Percentiles rank a stretch among this genome's conserved stretches.
Conservation (phyloP, 2,113 vertebrate species). For the Seriola rivoliana region DNA sequence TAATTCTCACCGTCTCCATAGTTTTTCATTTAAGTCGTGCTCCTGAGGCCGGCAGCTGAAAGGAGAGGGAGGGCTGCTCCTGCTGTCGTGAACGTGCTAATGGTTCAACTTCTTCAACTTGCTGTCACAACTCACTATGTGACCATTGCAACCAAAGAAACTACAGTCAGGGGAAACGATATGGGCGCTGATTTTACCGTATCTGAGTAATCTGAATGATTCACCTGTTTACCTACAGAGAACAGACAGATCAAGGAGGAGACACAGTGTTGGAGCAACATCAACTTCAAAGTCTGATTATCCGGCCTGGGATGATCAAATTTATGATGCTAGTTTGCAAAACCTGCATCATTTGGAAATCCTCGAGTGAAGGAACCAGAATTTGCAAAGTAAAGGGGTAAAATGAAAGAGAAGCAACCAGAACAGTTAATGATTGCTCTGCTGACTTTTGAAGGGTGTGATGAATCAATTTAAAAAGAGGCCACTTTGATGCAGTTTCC, state of each 20-base stretch:
- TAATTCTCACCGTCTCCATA: neutral
- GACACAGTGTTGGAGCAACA: too few species aligned
- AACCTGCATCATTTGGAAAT: too few species aligned
- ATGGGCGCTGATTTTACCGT: too few species aligned
- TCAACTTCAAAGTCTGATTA: neutral
- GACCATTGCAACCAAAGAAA: neutral
- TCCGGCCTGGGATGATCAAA: neutral
- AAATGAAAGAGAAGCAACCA: neutral
- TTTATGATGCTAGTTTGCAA: neutral
- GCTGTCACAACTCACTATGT: neutral
- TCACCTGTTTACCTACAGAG: neutral
- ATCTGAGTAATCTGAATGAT: neutral
- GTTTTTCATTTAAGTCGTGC: too few species aligned
- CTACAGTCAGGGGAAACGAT: neutral
- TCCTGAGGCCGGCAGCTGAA: too few species aligned
- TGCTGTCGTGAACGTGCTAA: neutral
- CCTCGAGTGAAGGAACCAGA: neutral
- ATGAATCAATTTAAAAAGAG: too few species aligned
- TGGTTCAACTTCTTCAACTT: neutral
- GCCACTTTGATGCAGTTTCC: neutral
- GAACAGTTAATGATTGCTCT: neutral
- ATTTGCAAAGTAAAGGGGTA: neutral
- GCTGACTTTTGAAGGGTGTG: too few species aligned
- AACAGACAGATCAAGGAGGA: neutral
- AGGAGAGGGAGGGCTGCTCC: neutral